These are phyloP conservation scores for Magallana gigas DNA, from an alignment of 1,140 invertebrate genomes.

Conservation along the genomic window DNA sequence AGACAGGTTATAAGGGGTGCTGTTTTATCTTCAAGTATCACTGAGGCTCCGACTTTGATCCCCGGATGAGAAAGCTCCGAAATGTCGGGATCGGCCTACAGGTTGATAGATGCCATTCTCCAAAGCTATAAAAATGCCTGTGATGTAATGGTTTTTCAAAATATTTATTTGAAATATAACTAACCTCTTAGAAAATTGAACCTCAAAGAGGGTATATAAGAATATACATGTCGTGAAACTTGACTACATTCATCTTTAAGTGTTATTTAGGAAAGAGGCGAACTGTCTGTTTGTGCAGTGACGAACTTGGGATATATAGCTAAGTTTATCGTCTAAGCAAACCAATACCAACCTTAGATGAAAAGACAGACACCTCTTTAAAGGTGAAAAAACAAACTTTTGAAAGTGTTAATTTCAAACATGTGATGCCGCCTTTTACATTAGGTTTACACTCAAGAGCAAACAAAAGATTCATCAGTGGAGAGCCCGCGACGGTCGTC, in stretches of 20 bases:
- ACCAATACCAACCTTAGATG: slow-evolving; percentile 37
- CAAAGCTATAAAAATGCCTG: slow-evolving; percentile 35
- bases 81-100: slow-evolving; percentile 36
- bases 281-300: slow-evolving; percentile 13
- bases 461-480: neutral
- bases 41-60: slow-evolving; percentile 30
- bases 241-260: slow-evolving; percentile 36
- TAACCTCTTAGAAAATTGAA: slow-evolving; percentile 36
- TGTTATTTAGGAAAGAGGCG: slow-evolving; percentile 35
- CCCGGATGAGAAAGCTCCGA: slow-evolving; percentile 33
- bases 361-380: slow-evolving; percentile 41
- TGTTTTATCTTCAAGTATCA: slow-evolving; percentile 38
- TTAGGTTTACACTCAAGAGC: slow-evolving; percentile 26
- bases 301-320: slow-evolving; percentile 15
- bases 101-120: slow-evolving; percentile 37
- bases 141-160: slow-evolving; percentile 38
- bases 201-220: slow-evolving; percentile 30
- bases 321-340: slow-evolving; percentile 33
- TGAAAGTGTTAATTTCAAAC: slow-evolving; percentile 36
- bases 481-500: slow-evolving; percentile 1
- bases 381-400: slow-evolving; percentile 40
- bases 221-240: slow-evolving; percentile 38
- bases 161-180: slow-evolving; percentile 39
- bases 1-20: slow-evolving; percentile 34
- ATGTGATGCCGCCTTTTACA: slow-evolving; percentile 36